Percentiles rank a stretch among this genome's conserved stretches.
phyloP scores from a whole-genome alignment of 2,888 invertebrate genomes.

The Pegoplata infirma region DNA sequence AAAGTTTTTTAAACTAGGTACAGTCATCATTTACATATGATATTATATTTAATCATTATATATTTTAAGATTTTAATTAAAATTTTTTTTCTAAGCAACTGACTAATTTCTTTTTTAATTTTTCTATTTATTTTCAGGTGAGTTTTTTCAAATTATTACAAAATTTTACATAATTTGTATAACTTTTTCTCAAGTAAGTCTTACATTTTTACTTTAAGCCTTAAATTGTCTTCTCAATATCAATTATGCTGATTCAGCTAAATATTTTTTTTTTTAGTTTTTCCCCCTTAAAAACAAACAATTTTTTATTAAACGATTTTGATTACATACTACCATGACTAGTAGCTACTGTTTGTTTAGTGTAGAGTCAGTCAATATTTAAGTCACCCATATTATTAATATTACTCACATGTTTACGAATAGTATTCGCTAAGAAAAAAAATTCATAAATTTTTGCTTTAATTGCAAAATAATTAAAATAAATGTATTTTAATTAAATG shows the following conservation, averaged over 20 bases:
- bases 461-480: constrained; percentile 50
- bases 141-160: constrained; percentile 23
- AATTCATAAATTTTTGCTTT: constrained; percentile 4
- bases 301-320: not conserved
- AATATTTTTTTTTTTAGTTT: not conserved
- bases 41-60: too few relatives aligned
- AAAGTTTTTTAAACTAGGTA: not conserved
- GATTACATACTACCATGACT: not conserved
- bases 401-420: constrained; percentile 28
- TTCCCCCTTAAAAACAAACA: not conserved
- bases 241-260: constrained; percentile 12
- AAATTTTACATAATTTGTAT: not conserved
- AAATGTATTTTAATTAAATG: constrained; percentile 41
- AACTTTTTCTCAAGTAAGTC: not conserved
- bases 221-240: not conserved
- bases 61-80: too few relatives aligned
- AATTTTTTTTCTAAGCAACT: not conserved
- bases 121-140: constrained; percentile 33
- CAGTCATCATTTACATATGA: not conserved
- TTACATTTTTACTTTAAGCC: not conserved
- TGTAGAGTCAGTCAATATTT: not conserved
- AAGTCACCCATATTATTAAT: constrained; percentile 25
- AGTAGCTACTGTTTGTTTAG: not conserved
- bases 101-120: constrained; percentile 17
- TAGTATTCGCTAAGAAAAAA: not conserved